phyloP scores from a whole-genome alignment of 2,113 vertebrate genomes.

The Lepisosteus osseus region DNA sequence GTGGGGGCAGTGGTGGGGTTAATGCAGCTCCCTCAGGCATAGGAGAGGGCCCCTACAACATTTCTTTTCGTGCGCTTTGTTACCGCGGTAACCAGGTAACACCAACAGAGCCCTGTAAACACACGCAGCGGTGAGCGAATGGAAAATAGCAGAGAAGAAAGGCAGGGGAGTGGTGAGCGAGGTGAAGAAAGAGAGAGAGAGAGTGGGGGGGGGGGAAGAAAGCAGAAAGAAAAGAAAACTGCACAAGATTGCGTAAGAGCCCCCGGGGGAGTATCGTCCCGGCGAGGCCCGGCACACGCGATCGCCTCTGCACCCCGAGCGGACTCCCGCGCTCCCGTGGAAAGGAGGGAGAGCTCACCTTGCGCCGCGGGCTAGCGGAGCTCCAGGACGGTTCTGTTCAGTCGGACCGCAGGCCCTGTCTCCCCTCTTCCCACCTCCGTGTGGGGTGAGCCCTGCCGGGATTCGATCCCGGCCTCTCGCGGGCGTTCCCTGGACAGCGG shows the following conservation, averaged over 20 bases:
- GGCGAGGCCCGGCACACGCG: too few relatives aligned
- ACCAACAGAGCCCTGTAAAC: slow-evolving; percentile 27
- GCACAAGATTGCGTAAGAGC: not conserved
- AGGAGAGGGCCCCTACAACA: slow-evolving; percentile 23
- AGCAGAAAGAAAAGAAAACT: not conserved
- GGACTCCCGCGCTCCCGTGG: too few relatives aligned
- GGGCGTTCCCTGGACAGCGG: too few relatives aligned
- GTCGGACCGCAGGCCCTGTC: too few relatives aligned
- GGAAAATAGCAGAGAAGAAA: slow-evolving; percentile 31
- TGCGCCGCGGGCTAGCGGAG: too few relatives aligned
- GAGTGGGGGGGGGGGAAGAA: not conserved
- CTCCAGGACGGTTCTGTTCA: too few relatives aligned
- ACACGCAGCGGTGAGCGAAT: slow-evolving; percentile 27
- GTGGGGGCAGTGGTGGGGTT: slow-evolving; percentile 20
- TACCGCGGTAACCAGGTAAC: slow-evolving; percentile 31
- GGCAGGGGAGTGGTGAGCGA: not conserved
- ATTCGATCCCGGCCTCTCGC: too few relatives aligned
- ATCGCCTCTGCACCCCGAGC: too few relatives aligned
- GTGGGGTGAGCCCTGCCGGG: too few relatives aligned
- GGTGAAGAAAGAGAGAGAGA: not conserved
- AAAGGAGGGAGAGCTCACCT: too few relatives aligned
- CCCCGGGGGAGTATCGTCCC: not conserved
- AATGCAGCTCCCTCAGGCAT: slow-evolving; percentile 37
- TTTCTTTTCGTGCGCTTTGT: slow-evolving; percentile 32
- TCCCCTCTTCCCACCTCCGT: too few relatives aligned